These are phyloP conservation scores for Geodia barretti DNA, from an alignment of 37 sponge, comb jelly and placozoan genomes.

Conservation along the genomic window DNA sequence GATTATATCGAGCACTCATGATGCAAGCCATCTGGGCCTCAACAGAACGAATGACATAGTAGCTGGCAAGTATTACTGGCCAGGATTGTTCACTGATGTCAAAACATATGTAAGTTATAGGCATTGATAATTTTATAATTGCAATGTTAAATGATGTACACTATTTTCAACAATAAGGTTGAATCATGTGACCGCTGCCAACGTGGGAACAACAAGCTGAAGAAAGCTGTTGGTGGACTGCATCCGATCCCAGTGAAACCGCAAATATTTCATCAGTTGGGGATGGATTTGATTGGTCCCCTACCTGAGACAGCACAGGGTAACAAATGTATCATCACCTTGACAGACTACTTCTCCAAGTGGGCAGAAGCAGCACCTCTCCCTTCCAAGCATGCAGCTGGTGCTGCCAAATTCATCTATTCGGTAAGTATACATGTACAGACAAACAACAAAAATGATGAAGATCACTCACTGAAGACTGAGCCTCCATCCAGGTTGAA, in stretches of 20 bases:
- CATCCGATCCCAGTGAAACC: slow-evolving; percentile 48
- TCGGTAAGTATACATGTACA: too few relatives aligned
- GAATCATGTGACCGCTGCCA: slow-evolving; percentile 40
- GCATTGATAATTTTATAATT: neutral
- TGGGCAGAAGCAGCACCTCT: slow-evolving; percentile 59
- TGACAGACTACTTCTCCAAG: slow-evolving; percentile 59
- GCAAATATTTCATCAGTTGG: slow-evolving; percentile 27
- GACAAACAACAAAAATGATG: too few relatives aligned
- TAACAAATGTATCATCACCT: slow-evolving; percentile 35
- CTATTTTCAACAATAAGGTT: slow-evolving; percentile 14
- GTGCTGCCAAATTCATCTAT: too few relatives aligned
- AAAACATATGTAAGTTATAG: slow-evolving; percentile 16
- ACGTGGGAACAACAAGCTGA: slow-evolving; percentile 31
- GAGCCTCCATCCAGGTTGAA: too few relatives aligned
- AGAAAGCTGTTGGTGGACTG: slow-evolving; percentile 26
- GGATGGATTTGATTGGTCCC: slow-evolving; percentile 66
- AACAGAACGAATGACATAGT: slow-evolving; percentile 11
- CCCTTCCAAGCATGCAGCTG: too few relatives aligned
- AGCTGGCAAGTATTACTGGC: slow-evolving; percentile 22
- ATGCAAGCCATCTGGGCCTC: too few relatives aligned
- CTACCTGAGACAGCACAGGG: slow-evolving; percentile 33
- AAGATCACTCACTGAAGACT: too few relatives aligned
- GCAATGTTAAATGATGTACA: neutral
- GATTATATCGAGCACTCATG: too few relatives aligned
- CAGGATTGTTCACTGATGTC: slow-evolving; percentile 27